These are phyloP conservation scores for Rhinoraja longicauda DNA, from an alignment of 2,797 vertebrate species.

Conservation along the genomic window DNA sequence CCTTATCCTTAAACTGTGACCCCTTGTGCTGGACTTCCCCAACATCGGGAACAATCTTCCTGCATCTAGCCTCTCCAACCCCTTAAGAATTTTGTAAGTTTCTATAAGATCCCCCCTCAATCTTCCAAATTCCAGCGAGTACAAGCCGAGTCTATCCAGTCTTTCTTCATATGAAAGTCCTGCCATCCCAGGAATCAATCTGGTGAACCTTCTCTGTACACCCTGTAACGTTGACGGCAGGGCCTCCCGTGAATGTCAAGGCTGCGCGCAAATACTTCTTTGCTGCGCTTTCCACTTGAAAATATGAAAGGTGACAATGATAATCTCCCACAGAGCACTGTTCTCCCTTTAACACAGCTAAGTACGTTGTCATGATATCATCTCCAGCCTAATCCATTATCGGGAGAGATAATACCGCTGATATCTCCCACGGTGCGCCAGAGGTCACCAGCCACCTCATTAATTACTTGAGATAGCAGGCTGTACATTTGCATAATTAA, in stretches of 20 bases:
- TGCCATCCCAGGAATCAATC: too few species aligned
- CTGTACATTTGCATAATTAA: conserved; percentile 23
- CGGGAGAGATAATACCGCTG: background rate
- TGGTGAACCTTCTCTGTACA: too few species aligned
- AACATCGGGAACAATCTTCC: too few species aligned
- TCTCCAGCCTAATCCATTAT: background rate
- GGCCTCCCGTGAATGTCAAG: background rate
- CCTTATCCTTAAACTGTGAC: too few species aligned
- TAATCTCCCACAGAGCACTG: conserved; percentile 13
- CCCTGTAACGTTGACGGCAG: background rate
- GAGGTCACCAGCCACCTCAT: background rate
- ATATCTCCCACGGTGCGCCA: background rate
- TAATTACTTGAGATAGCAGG: background rate
- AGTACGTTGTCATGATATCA: background rate
- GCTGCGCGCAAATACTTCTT: background rate
- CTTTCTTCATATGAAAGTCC: too few species aligned
- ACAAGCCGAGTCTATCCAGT: too few species aligned
- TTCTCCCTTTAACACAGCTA: background rate
- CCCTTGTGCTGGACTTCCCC: too few species aligned
- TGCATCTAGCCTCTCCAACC: too few species aligned
- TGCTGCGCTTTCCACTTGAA: background rate
- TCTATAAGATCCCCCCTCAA: too few species aligned
- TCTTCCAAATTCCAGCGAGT: too few species aligned
- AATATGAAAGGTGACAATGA: conserved; percentile 7
- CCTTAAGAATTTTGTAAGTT: too few species aligned